A percentile compares a stretch with the other conserved stretches of the same genome.
Conservation (phyloP, 2,797 vertebrate genomes). For the Kryptolebias ocellatus region DNA sequence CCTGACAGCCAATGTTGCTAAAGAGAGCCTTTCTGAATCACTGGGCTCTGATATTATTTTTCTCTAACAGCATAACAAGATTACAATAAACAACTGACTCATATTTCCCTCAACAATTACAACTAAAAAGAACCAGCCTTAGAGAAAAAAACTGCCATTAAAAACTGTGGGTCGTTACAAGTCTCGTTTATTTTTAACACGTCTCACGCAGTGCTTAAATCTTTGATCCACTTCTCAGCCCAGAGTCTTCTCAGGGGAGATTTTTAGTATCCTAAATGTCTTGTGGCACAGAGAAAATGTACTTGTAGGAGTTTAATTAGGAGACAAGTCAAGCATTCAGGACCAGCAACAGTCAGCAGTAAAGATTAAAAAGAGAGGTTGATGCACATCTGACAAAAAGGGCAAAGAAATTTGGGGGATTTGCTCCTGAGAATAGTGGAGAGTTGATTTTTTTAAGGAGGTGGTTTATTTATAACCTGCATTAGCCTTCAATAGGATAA, state of each 20-base stretch:
- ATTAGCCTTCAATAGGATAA: neutral
- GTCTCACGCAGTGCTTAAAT: conserved; percentile 41
- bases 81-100: conserved; percentile 61
- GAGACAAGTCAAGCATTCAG: conserved; percentile 14
- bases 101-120: conserved; percentile 49
- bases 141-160: conserved; percentile 44
- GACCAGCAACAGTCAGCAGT: conserved; percentile 5
- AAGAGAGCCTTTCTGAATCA: conserved; percentile 74
- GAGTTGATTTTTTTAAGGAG: neutral
- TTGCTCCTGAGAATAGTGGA: neutral
- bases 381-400: conserved; percentile 2
- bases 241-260: conserved; percentile 16
- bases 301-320: conserved; percentile 18
- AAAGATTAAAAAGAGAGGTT: neutral
- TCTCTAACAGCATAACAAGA: conserved; percentile 67
- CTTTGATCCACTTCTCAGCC: conserved; percentile 27
- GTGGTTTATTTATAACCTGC: neutral
- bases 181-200: conserved; percentile 46
- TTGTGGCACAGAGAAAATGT: neutral
- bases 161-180: conserved; percentile 38
- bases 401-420: neutral
- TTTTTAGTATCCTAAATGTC: conserved; percentile 18
- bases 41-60: conserved; percentile 73
- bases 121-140: conserved; percentile 45
- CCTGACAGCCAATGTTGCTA: conserved; percentile 65